These are phyloP conservation scores for Cerceris rybyensis DNA, from an alignment of 2,888 invertebrate species.

Conservation along the genomic window DNA sequence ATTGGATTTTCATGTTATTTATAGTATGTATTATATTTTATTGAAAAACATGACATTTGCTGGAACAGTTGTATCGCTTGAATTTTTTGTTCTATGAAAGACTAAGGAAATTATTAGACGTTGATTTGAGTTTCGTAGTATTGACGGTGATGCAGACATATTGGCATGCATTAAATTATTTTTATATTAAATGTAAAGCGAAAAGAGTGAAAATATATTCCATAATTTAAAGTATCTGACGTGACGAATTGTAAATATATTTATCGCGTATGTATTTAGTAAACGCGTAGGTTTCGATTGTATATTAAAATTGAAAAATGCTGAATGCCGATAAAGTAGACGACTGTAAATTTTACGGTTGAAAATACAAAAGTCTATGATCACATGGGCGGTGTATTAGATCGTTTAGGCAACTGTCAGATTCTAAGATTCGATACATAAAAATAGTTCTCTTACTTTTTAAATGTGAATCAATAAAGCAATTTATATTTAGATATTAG, in stretches of 20 bases:
- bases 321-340: slow-evolving; percentile 41
- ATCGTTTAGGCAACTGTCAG: slow-evolving; percentile 76
- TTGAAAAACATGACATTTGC: background rate
- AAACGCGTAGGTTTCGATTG: background rate
- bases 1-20: background rate
- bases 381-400: slow-evolving; percentile 69
- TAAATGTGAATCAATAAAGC: slow-evolving; percentile 71
- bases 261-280: background rate
- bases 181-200: slow-evolving; percentile 2
- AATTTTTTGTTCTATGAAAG: background rate
- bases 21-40: background rate
- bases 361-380: slow-evolving; percentile 56
- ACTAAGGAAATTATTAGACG: background rate
- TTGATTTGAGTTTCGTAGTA: slow-evolving; percentile 39
- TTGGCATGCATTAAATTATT: slow-evolving; percentile 13
- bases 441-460: slow-evolving; percentile 59
- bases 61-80: background rate
- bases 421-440: slow-evolving; percentile 65
- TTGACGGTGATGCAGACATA: slow-evolving; percentile 41
- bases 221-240: slow-evolving; percentile 5
- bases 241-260: background rate
- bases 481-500: slow-evolving; percentile 68
- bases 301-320: slow-evolving; percentile 8
- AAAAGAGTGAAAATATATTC: background rate
- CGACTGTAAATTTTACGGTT: slow-evolving; percentile 19